These are phyloP conservation scores for Chaenogobius annularis DNA, from an alignment of 2,113 vertebrate species.

Conservation along the genomic window DNA sequence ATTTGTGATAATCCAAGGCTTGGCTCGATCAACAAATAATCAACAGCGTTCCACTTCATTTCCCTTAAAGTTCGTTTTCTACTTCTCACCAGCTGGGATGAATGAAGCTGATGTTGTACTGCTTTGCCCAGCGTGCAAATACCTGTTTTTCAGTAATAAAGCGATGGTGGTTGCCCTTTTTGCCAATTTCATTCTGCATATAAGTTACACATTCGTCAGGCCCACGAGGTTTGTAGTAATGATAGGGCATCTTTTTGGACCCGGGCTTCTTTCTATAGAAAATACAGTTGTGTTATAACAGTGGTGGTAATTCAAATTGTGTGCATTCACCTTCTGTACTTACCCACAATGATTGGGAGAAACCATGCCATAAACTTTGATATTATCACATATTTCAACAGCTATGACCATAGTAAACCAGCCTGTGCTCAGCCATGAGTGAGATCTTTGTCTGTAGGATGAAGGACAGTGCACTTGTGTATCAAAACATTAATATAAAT, in stretches of 20 bases:
- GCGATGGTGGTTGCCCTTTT: conserved; percentile 91
- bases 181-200: conserved; percentile 87
- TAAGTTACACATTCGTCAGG: conserved; percentile 91
- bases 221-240: conserved; percentile 95
- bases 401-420: conserved; percentile 99
- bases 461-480: not conserved
- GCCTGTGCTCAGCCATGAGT: conserved; percentile 95
- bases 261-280: conserved; percentile 72
- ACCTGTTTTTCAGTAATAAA: conserved; percentile 97
- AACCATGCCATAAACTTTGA: conserved; percentile 97
- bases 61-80: not conserved
- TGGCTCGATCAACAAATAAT: not conserved
- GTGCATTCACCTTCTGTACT: conserved; percentile 38
- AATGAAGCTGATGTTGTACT: conserved; percentile 93
- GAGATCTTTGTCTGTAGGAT: conserved; percentile 85
- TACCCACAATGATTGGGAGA: conserved; percentile 90
- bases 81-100: conserved; percentile 83
- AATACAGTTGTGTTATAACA: not conserved
- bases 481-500: not conserved
- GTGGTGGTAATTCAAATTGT: not conserved
- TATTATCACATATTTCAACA: conserved; percentile 89
- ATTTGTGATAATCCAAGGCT: not conserved
- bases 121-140: conserved; percentile 90
- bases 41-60: not conserved
- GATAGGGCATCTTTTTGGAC: conserved; percentile 86